Percentiles rank a stretch among this genome's conserved stretches.
Conservation (phyloP, 2,888 invertebrate genomes). For the Acanthosepion esculentum region DNA sequence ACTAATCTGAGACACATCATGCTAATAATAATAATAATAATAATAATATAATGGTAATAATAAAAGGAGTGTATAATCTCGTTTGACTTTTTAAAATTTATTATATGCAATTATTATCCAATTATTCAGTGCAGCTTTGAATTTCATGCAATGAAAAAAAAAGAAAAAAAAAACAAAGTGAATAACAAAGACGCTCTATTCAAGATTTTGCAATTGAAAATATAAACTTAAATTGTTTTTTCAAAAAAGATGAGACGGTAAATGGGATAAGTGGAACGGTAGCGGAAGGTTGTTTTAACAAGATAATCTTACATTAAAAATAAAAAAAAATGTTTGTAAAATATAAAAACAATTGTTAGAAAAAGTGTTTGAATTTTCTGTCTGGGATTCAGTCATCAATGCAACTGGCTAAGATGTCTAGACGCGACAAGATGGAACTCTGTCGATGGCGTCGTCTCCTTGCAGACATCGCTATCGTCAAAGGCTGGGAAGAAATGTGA, state of each 20-base stretch:
- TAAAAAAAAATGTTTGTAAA: background rate
- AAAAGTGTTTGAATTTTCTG: background rate
- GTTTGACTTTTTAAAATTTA: no score
- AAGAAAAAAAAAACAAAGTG: no score
- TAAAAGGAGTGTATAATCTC: no score
- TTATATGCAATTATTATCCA: no score
- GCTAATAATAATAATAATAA: no score
- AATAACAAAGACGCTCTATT: no score
- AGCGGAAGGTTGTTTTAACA: background rate
- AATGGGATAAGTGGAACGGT: background rate
- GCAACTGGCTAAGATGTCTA: slow-evolving; percentile 9
- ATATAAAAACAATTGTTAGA: background rate
- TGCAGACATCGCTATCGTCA: background rate
- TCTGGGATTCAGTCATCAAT: background rate
- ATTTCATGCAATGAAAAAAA: no score
- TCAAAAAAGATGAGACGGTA: background rate
- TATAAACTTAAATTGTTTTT: background rate
- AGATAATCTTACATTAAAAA: background rate
- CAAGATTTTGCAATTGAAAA: background rate
- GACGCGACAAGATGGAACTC: background rate
- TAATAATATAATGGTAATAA: no score
- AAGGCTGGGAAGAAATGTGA: background rate
- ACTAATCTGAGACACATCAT: no score
- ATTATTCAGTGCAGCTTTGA: no score
- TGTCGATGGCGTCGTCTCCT: background rate